Evolutionary conservation across 1,140 invertebrate genomes (phyloP).

Genomic region (Asbolus verrucosus): DNA sequence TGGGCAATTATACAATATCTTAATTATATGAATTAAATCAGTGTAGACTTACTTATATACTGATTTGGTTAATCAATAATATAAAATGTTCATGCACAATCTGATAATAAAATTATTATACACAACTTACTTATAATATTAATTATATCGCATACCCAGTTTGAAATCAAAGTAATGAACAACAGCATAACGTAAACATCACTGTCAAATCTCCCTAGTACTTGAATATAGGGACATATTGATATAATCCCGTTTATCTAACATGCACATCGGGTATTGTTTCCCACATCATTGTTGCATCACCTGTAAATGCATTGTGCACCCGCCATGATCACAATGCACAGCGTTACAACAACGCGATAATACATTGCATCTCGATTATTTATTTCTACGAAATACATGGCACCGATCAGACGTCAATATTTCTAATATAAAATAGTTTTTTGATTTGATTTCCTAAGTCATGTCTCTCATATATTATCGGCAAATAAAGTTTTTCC

Average conservation of each 20-base stretch:
- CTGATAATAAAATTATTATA: no score
- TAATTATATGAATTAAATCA: conserved; percentile 36
- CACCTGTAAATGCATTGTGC: conserved; percentile 44
- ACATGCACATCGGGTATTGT: conserved; percentile 43
- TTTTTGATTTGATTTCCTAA: no score
- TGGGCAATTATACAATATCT: background rate
- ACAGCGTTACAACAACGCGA: conserved; percentile 33
- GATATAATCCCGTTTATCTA: conserved; percentile 45
- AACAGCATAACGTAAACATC: conserved; percentile 23
- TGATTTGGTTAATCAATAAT: no score
- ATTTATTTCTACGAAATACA: background rate
- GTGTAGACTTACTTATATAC: no score
- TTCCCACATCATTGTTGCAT: conserved; percentile 53
- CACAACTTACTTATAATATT: no score
- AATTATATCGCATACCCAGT: no score
- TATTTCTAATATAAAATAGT: no score
- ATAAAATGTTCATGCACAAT: no score
- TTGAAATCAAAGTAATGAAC: no score
- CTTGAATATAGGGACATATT: conserved; percentile 43
- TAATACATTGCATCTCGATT: conserved; percentile 28
- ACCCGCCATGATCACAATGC: conserved; percentile 35
- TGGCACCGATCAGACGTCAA: no score
- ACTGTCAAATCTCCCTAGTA: conserved; percentile 31
- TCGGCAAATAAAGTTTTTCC: no score
- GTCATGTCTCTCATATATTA: no score